Conservation (phyloP, 2,888 invertebrate species). For the Sarcophaga caerulescens region DNA sequence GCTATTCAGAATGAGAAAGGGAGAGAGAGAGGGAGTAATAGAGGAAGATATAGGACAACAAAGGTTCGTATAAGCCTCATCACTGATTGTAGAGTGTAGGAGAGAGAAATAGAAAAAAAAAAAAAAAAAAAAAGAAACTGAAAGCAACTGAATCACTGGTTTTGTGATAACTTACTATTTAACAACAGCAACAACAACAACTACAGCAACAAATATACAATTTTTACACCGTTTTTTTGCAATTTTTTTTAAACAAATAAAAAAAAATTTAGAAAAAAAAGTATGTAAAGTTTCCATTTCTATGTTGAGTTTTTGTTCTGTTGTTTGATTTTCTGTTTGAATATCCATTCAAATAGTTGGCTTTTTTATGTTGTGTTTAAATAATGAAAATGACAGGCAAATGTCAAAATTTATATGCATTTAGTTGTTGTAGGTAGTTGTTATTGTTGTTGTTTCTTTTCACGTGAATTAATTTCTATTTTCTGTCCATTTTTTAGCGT, state of each 20-base stretch:
- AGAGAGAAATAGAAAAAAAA: constrained; percentile 38
- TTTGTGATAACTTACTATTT: constrained; percentile 66
- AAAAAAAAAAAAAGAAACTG: constrained; percentile 21
- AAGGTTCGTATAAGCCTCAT: constrained; percentile 47
- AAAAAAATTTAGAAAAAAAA: not conserved
- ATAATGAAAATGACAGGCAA: constrained; percentile 69
- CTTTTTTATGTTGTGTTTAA: constrained; percentile 58
- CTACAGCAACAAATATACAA: constrained; percentile 4
- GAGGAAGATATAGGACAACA: not conserved
- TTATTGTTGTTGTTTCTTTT: constrained; percentile 15
- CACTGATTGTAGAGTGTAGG: constrained; percentile 55
- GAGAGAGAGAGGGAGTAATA: not conserved
- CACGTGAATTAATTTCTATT: constrained; percentile 64
- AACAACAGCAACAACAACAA: constrained; percentile 45
- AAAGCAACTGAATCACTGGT: constrained; percentile 51
- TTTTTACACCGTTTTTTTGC: not conserved
- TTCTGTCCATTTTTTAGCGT: constrained; percentile 26
- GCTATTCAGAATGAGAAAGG: constrained; percentile 27
- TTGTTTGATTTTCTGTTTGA: constrained; percentile 43
- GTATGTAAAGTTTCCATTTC: not conserved
- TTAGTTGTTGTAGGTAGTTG: constrained; percentile 58
- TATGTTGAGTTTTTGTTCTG: constrained; percentile 5
- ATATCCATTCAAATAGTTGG: constrained; percentile 58
- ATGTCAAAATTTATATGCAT: constrained; percentile 62
- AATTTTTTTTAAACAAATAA: constrained; percentile 1